These are phyloP conservation scores for Ormyrus thymus DNA, from an alignment of 2,888 invertebrate genomes.

Conservation along the genomic window DNA sequence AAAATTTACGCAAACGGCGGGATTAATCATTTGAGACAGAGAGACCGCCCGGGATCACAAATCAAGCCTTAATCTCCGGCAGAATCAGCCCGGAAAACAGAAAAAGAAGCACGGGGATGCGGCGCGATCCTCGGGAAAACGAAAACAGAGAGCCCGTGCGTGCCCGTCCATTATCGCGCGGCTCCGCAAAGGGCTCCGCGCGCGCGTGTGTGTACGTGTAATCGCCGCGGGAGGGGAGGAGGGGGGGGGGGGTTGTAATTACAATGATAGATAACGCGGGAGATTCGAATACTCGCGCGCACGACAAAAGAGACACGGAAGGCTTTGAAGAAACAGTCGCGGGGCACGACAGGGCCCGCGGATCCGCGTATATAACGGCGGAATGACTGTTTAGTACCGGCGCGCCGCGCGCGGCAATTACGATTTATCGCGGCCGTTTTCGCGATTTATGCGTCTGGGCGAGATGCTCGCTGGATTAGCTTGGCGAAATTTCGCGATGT, in stretches of 20 bases:
- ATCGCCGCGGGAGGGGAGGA: background rate
- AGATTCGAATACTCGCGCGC: conserved; percentile 62
- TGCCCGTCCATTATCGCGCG: conserved; percentile 59
- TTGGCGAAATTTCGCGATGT: too few relatives aligned
- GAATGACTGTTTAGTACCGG: conserved; percentile 11
- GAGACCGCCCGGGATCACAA: conserved; percentile 26
- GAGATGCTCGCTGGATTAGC: background rate
- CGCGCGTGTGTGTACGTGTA: background rate
- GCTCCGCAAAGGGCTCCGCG: too few relatives aligned
- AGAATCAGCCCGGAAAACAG: conserved; percentile 29
- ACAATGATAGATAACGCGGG: conserved; percentile 64
- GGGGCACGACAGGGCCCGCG: conserved; percentile 57
- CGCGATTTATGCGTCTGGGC: conserved; percentile 30
- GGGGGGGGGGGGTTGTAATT: conserved; percentile 61
- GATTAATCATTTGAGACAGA: conserved; percentile 16
- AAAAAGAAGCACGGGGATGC: conserved; percentile 40
- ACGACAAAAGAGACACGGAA: conserved; percentile 61
- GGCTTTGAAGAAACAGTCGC: conserved; percentile 59
- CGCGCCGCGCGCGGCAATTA: conserved; percentile 46
- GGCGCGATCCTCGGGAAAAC: conserved; percentile 59
- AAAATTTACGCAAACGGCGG: background rate
- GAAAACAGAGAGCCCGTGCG: conserved; percentile 56
- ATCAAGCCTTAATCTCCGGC: conserved; percentile 36
- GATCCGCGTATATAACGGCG: background rate
- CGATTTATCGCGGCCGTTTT: conserved; percentile 51